These are phyloP conservation scores for Steinernema scapterisci DNA, from an alignment of 2,888 invertebrate genomes.

Conservation along the genomic window DNA sequence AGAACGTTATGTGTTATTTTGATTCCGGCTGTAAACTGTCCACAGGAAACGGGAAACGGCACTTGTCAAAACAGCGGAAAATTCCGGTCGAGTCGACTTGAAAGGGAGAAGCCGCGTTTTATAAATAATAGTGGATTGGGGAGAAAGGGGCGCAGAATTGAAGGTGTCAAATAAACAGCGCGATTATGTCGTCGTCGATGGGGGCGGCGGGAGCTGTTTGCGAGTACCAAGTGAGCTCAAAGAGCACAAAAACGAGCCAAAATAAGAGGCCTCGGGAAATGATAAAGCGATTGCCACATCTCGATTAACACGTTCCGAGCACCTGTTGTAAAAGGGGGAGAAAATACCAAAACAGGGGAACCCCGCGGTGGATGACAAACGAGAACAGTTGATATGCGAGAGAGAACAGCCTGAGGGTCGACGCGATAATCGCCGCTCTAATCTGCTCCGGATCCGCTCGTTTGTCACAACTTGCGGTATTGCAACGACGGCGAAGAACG, in stretches of 20 bases:
- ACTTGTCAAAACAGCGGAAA: background rate
- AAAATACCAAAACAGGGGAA: background rate
- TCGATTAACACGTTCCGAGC: constrained; percentile 16
- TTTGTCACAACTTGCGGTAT: constrained; percentile 6
- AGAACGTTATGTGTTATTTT: too few relatives aligned
- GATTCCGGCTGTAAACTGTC: too few relatives aligned
- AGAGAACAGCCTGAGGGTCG: background rate
- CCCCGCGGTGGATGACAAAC: constrained; percentile 21
- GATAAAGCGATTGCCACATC: background rate
- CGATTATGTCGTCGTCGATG: constrained; percentile 8
- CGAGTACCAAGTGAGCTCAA: background rate
- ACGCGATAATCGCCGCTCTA: background rate
- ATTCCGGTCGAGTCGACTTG: background rate
- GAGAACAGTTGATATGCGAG: background rate
- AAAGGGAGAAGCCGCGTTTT: background rate
- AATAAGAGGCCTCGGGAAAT: background rate
- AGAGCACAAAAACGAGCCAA: background rate
- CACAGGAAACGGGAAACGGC: background rate
- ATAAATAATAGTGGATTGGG: background rate
- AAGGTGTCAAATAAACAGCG: constrained; percentile 31
- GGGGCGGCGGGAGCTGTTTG: too few relatives aligned
- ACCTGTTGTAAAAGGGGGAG: background rate
- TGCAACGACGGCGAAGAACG: background rate
- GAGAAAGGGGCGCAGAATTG: background rate
- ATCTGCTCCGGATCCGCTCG: constrained; percentile 4